Conservation (phyloP, 64 coral and sea anemone genomes). For the Stichodactyla mertensii region DNA sequence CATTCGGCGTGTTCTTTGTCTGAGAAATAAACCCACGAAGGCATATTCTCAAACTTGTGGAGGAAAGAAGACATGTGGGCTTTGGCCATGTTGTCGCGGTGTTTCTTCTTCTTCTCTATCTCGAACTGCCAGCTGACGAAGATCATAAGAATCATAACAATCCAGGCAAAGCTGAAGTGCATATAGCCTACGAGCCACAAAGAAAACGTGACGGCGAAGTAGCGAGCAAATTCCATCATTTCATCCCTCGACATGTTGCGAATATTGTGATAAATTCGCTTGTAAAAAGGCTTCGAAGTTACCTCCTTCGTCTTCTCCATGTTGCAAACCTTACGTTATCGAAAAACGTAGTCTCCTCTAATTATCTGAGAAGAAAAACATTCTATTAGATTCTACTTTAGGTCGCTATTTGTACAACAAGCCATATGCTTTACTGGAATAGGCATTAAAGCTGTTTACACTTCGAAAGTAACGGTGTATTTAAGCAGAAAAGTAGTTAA, state of each 20-base stretch:
- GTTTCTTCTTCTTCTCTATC: constrained; percentile 46
- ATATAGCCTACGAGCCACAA: constrained; percentile 60
- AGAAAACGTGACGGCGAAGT: constrained; percentile 31
- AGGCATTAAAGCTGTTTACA: not conserved
- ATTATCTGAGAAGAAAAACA: not conserved
- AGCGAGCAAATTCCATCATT: constrained; percentile 28
- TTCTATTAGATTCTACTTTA: not conserved
- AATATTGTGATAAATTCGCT: constrained; percentile 45
- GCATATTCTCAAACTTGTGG: constrained; percentile 57
- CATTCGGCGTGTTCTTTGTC: constrained; percentile 75
- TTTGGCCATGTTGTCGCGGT: constrained; percentile 45
- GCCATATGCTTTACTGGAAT: not conserved
- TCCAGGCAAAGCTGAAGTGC: constrained; percentile 88
- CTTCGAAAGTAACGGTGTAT: not conserved
- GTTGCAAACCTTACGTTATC: not conserved
- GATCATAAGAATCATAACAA: constrained; percentile 61
- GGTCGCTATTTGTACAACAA: not conserved
- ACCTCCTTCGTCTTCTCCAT: not conserved
- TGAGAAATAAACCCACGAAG: constrained; percentile 74
- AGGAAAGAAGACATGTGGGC: constrained; percentile 52
- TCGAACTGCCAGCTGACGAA: constrained; percentile 78
- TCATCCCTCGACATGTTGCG: constrained; percentile 38
- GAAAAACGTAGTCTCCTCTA: not conserved
- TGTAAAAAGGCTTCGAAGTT: constrained; percentile 28
- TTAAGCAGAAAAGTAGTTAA: not conserved